phyloP scores from a whole-genome alignment of 2,797 vertebrate genomes.

The Pagetopsis macropterus region DNA sequence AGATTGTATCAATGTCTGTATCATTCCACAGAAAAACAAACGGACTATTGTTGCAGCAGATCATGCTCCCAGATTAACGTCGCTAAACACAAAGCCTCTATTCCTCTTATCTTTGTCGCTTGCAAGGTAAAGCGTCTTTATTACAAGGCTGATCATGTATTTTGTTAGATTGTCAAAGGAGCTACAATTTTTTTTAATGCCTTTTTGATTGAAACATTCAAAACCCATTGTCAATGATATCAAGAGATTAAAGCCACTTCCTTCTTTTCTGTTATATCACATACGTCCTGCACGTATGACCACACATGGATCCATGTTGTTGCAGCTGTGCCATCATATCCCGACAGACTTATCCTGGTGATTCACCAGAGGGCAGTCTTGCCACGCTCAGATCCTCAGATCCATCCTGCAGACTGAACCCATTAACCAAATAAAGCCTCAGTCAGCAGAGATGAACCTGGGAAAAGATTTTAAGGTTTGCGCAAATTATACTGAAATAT shows the following conservation, averaged over 20 bases:
- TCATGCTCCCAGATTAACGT: neutral
- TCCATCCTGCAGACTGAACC: neutral
- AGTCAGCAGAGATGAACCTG: neutral
- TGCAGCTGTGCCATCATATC: neutral
- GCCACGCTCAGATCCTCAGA: constrained; percentile 55
- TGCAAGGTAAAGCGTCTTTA: neutral
- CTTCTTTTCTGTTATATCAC: neutral
- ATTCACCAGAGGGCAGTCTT: constrained; percentile 80
- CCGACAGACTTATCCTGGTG: constrained; percentile 28
- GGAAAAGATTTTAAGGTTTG: constrained; percentile 5
- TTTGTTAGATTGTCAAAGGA: neutral
- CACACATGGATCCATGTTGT: constrained; percentile 4
- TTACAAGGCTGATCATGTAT: neutral
- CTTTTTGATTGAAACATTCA: neutral
- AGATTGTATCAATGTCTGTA: neutral
- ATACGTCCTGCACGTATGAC: neutral
- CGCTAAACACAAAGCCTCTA: neutral
- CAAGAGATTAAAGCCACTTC: neutral
- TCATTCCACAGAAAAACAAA: neutral
- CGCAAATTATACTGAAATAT: neutral
- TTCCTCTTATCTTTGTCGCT: constrained; percentile 1
- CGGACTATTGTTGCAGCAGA: neutral
- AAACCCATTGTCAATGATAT: neutral
- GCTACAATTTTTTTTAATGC: neutral
- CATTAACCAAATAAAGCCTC: constrained; percentile 10